Base-by-base conservation (phyloP, 2,113 vertebrate species). In the Dendrocopos noguchii region DNA sequence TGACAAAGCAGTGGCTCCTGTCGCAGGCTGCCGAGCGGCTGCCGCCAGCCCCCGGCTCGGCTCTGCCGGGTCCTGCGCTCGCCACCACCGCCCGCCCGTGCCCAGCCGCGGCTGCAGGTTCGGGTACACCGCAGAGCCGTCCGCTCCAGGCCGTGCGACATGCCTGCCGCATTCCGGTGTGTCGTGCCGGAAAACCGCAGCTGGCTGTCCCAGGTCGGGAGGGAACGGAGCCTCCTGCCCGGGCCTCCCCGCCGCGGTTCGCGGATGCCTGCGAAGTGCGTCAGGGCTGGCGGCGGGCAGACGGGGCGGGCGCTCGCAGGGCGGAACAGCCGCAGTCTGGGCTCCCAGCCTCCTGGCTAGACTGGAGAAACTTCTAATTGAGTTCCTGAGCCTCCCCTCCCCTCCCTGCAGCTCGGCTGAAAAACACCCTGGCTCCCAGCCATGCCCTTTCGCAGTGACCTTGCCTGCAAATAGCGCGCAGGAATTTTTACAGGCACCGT, bases 331-430 rank as follows among this genome's bases (percentile, higher is more conserved):
- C 98, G 63, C 98, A 98, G 98, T 98, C 98, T 98, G 98, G 98
- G 98, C 98, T 98, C 97, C 97, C 98, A 98, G 98, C 98, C 98
- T 99, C 97, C 98, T 98, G 98, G 98, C 98, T 98, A 98, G 98
- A 98, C 98, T 98, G 98, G 97, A 98, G 98, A 98, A 99, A 99
- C 98, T 99, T 98, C 97, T 98, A 98, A 98, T 98, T 98, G 98
- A 98, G 98, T 98, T 98, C 98, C 98, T 98, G 98, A 98, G 98
- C 96, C 97, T 95, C 96, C 94, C 97, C 97, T 98, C 90, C 97
- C 98, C 98, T 98, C 97, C 98, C 98, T 93, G 95, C 98, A 98
- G 98, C 97, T 97, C 98, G 88, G 97, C 96, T 98, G 97, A 97
- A 97, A 96, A 97, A 91, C 94, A 89, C 88, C 85, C 94, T 98